phyloP scores from a whole-genome alignment of 2,113 vertebrate genomes.

The Hyaena hyaena region DNA sequence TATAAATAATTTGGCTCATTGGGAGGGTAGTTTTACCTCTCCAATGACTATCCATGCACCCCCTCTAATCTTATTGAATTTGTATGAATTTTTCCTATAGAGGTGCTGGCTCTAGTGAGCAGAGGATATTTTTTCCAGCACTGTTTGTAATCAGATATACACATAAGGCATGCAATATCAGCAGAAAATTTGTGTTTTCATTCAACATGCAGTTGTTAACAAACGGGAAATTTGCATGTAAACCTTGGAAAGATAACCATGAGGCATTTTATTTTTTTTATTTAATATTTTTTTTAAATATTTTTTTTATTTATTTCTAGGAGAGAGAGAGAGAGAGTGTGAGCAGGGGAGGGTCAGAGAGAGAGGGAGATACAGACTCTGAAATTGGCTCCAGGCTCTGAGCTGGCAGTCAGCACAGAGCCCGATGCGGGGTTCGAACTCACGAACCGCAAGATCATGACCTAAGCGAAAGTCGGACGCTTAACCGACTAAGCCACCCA shows the following conservation, averaged over 20 bases:
- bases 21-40: neutral
- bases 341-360: too few relatives aligned
- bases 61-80: neutral
- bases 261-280: neutral
- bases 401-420: too few relatives aligned
- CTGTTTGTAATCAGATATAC: neutral
- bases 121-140: neutral
- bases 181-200: neutral
- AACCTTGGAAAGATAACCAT: neutral
- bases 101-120: neutral
- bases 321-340: too few relatives aligned
- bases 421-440: too few relatives aligned
- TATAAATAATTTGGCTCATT: neutral
- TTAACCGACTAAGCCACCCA: too few relatives aligned
- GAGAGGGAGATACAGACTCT: too few relatives aligned
- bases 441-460: too few relatives aligned
- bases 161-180: neutral
- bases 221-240: neutral
- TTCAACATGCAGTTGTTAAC: neutral
- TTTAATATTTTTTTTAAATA: too few relatives aligned
- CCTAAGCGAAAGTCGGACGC: too few relatives aligned
- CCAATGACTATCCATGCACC: neutral
- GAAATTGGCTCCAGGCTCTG: too few relatives aligned
- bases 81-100: neutral
- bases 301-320: too few relatives aligned